Evolutionary conservation across 37 sponge, comb jelly and placozoan genomes (phyloP).

Genomic region (Mnemiopsis leidyi): DNA sequence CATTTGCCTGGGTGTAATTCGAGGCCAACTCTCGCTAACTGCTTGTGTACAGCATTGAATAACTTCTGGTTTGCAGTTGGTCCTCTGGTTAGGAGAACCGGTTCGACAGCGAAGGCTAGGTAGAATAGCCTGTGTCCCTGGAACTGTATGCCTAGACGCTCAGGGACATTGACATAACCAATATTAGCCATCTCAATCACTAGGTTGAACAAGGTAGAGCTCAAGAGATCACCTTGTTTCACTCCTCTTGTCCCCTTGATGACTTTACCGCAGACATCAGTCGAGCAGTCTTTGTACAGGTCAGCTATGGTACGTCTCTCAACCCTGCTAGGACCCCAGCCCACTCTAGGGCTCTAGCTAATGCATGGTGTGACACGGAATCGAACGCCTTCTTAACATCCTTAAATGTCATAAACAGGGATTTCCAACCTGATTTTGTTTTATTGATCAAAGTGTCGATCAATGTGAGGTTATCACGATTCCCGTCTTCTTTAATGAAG

Average conservation of each 20-base stretch:
- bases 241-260: not conserved
- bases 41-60: not conserved
- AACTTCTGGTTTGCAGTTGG: not conserved
- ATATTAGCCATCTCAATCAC: not conserved
- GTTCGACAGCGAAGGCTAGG: not conserved
- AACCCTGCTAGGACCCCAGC: not conserved
- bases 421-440: not conserved
- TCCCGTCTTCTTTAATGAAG: not conserved
- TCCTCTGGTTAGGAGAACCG: not conserved
- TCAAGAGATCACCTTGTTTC: not conserved
- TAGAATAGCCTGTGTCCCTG: not conserved
- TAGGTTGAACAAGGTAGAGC: not conserved
- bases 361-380: not conserved
- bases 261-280: not conserved
- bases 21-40: not conserved
- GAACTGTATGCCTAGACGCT: not conserved
- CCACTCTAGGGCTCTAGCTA: not conserved
- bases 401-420: not conserved
- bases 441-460: not conserved
- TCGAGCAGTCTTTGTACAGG: not conserved
- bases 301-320: not conserved
- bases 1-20: not conserved
- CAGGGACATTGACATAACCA: not conserved
- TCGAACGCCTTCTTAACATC: constrained; percentile 13
- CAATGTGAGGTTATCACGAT: not conserved